phyloP scores from a whole-genome alignment of 2,888 invertebrate genomes.

The Limenitis camilla region DNA sequence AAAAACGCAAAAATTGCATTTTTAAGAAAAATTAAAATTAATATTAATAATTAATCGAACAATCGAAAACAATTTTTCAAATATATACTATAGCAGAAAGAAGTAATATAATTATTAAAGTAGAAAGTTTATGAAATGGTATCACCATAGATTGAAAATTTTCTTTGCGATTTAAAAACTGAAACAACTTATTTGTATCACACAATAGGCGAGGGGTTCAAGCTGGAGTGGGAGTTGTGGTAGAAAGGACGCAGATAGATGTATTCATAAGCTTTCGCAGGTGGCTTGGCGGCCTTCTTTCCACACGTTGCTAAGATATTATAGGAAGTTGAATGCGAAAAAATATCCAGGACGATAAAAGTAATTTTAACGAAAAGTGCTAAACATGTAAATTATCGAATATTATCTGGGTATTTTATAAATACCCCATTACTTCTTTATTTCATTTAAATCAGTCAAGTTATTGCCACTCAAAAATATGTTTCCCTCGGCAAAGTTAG shows the following conservation, averaged over 20 bases:
- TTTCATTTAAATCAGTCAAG: no score
- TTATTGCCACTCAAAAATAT: no score
- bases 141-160: slow-evolving; percentile 16
- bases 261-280: slow-evolving; percentile 53
- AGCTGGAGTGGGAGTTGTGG: slow-evolving; percentile 39
- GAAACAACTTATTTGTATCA: slow-evolving; percentile 26
- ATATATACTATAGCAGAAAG: no score
- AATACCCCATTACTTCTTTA: no score
- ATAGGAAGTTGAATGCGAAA: slow-evolving; percentile 31
- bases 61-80: no score
- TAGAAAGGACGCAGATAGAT: slow-evolving; percentile 41
- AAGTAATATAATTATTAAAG: background rate
- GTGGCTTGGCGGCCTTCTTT: slow-evolving; percentile 40
- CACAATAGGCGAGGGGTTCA: slow-evolving; percentile 43
- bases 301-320: slow-evolving; percentile 35
- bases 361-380: background rate
- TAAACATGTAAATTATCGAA: no score
- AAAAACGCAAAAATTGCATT: no score
- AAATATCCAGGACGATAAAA: background rate
- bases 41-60: no score
- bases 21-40: no score
- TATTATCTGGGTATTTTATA: no score
- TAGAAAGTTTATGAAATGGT: background rate
- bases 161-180: slow-evolving; percentile 19
- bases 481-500: no score